Percentiles rank a stretch among this genome's conserved stretches.
These are phyloP conservation scores for Anastrepha ludens DNA, from an alignment of 1,140 invertebrate species.

Conservation along the genomic window DNA sequence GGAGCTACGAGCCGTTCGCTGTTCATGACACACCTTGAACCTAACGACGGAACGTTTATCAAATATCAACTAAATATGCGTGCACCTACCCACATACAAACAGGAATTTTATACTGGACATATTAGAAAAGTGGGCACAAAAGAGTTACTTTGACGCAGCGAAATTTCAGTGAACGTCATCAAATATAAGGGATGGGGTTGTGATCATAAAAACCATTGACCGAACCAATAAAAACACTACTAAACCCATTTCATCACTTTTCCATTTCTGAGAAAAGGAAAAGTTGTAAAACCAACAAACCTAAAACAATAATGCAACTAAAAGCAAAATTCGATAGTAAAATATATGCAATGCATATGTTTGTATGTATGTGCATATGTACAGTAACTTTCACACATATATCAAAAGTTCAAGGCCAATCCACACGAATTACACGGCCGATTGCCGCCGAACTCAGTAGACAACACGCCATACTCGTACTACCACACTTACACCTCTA, in stretches of 20 bases:
- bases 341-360: background rate
- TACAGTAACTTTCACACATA: background rate
- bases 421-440: slow-evolving; percentile 18
- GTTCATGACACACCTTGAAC: slow-evolving; percentile 40
- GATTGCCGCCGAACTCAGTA: slow-evolving; percentile 8
- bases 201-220: too few relatives aligned
- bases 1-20: background rate
- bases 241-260: background rate
- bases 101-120: too few relatives aligned
- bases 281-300: slow-evolving; percentile 35
- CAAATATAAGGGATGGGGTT: too few relatives aligned
- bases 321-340: slow-evolving; percentile 1
- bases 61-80: background rate
- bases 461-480: background rate
- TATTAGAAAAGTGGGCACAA: too few relatives aligned
- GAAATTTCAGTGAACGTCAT: too few relatives aligned
- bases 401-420: slow-evolving; percentile 42
- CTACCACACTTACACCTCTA: background rate
- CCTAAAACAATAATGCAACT: background rate
- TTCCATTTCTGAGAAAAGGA: background rate
- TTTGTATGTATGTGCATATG: background rate
- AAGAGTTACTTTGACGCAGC: too few relatives aligned
- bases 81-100: too few relatives aligned
- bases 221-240: too few relatives aligned
- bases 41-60: background rate